phyloP scores from a whole-genome alignment of 2,888 invertebrate genomes.

The Anoncus sp. region DNA sequence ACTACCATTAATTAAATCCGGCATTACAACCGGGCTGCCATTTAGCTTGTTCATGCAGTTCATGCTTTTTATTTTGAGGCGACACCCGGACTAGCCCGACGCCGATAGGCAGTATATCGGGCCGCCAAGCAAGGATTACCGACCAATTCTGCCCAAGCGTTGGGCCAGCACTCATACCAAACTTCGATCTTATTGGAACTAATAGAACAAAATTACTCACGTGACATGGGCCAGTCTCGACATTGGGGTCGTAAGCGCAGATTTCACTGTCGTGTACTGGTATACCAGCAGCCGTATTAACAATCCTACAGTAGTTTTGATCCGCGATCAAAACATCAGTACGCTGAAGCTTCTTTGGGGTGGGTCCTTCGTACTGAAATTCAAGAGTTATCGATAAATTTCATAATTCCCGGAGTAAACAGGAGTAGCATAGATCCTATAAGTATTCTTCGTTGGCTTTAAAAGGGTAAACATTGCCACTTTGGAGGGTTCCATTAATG shows the following conservation, averaged over 20 bases:
- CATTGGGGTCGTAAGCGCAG: conserved; percentile 62
- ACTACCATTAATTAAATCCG: no score
- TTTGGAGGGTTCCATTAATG: no score
- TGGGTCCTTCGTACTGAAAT: conserved; percentile 70
- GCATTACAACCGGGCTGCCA: no score
- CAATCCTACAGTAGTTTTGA: conserved; percentile 82
- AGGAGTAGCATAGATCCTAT: background rate
- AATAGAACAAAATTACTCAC: conserved; percentile 52
- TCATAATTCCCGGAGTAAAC: background rate
- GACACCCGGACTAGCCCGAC: no score
- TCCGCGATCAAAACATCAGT: conserved; percentile 85
- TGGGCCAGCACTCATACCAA: no score
- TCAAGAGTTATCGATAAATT: background rate
- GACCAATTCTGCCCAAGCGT: no score
- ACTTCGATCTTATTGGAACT: background rate
- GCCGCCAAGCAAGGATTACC: no score
- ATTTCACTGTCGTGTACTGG: conserved; percentile 62
- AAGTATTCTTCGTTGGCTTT: background rate
- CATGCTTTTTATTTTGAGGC: no score
- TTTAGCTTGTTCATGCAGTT: no score
- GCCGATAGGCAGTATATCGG: no score
- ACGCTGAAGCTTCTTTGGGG: conserved; percentile 82
- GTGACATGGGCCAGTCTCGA: conserved; percentile 65
- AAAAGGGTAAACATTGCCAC: no score
- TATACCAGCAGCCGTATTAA: conserved; percentile 46